Percentiles rank a stretch among this genome's conserved stretches.
Evolutionary conservation across 2,113 vertebrate genomes (phyloP).

Genomic region (Cyprinodon tularosa): DNA sequence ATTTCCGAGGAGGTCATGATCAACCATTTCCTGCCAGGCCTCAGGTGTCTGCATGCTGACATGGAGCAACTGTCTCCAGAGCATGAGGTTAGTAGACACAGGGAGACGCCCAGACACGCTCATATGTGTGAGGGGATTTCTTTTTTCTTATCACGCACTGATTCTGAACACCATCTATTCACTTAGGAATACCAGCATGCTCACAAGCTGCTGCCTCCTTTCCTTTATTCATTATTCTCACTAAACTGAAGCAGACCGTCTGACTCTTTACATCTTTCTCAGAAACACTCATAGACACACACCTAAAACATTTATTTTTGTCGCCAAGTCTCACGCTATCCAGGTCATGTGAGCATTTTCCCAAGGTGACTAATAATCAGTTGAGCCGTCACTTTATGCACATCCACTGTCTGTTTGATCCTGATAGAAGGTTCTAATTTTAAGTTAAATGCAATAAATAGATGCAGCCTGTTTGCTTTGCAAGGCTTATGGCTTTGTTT

Average conservation of each 20-base stretch:
- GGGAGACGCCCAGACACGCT: neutral
- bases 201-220: neutral
- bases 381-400: conserved; percentile 49
- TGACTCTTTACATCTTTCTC: conserved; percentile 24
- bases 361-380: conserved; percentile 68
- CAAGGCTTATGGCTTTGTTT: neutral
- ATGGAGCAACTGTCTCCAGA: conserved; percentile 98
- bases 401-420: conserved; percentile 27
- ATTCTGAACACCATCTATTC: neutral
- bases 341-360: conserved; percentile 61
- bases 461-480: neutral
- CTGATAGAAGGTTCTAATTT: neutral
- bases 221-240: neutral
- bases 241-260: conserved; percentile 8
- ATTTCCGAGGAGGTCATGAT: conserved; percentile 99
- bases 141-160: neutral
- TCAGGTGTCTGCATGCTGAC: conserved; percentile 93
- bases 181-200: neutral
- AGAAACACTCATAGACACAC: conserved; percentile 45
- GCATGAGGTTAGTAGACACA: conserved; percentile 86
- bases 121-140: neutral
- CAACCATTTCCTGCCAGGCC: conserved; percentile 96
- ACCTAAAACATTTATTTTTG: conserved; percentile 55
- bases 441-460: neutral
- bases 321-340: conserved; percentile 49